These are phyloP conservation scores for Conus canariensis DNA, from an alignment of 2,888 invertebrate genomes.

Conservation along the genomic window DNA sequence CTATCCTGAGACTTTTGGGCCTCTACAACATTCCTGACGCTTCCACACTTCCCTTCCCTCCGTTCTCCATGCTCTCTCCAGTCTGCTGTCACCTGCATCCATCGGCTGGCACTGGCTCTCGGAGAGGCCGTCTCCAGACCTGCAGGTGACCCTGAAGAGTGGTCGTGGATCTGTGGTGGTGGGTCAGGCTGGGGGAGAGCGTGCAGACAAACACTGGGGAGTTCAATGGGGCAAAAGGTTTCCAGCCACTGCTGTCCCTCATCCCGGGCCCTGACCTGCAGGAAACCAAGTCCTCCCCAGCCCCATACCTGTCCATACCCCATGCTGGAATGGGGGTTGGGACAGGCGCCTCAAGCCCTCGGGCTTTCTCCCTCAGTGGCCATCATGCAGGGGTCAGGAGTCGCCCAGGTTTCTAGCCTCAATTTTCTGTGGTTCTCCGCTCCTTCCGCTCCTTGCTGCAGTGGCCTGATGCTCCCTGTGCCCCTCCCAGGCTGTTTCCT, in stretches of 20 bases:
- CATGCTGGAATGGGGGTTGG: slow-evolving; percentile 30
- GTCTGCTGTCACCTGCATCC: not conserved
- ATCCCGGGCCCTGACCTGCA: not conserved
- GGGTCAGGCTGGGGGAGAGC: not conserved
- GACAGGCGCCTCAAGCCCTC: not conserved
- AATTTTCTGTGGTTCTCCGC: not conserved
- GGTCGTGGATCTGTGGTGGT: not conserved
- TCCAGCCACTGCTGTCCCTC: not conserved
- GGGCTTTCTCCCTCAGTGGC: not conserved
- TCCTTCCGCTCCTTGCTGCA: slow-evolving; percentile 22
- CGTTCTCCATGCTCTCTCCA: not conserved
- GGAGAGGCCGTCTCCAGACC: not conserved
- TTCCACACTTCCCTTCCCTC: not conserved
- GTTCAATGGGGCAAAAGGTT: not conserved
- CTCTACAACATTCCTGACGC: not conserved
- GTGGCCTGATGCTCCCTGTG: not conserved
- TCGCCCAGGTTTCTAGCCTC: not conserved
- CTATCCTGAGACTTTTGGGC: not conserved
- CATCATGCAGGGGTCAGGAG: not conserved
- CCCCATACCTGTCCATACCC: slow-evolving; percentile 35
- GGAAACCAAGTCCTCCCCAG: not conserved
- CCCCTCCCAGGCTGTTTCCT: not conserved
- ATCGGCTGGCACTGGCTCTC: not conserved
- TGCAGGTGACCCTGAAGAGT: not conserved
- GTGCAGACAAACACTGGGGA: slow-evolving; percentile 19